These are phyloP conservation scores for Cynocephalus volans DNA, from an alignment of 2,113 vertebrate species.

Conservation along the genomic window DNA sequence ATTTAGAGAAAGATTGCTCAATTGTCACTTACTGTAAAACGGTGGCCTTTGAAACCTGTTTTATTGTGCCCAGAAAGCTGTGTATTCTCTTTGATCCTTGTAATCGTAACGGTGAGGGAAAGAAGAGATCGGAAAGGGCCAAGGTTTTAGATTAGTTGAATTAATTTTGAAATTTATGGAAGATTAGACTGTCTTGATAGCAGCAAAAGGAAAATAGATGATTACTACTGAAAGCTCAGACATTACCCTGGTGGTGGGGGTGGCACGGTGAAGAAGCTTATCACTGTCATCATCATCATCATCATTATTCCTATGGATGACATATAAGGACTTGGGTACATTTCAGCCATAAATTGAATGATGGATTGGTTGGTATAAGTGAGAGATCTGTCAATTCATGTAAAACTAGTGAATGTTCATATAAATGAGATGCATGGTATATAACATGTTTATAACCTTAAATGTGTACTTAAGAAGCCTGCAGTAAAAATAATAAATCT, in stretches of 20 bases:
- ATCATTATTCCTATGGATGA: background rate
- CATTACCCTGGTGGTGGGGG: background rate
- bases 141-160: slow-evolving; percentile 20
- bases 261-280: background rate
- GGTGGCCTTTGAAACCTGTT: slow-evolving; percentile 55
- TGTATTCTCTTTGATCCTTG: slow-evolving; percentile 33
- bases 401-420: background rate
- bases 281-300: no score
- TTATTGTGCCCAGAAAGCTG: background rate
- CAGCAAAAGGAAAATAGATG: background rate
- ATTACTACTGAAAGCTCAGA: background rate
- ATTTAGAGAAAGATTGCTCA: slow-evolving; percentile 53
- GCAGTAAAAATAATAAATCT: background rate
- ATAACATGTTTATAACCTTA: background rate
- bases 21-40: slow-evolving; percentile 36
- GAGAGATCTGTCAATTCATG: background rate
- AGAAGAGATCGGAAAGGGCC: background rate
- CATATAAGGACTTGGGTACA: background rate
- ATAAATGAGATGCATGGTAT: background rate
- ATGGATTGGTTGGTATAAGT: background rate
- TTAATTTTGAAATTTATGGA: slow-evolving; percentile 64
- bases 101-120: background rate
- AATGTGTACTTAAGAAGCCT: background rate
- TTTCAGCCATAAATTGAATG: background rate
- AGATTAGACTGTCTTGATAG: background rate